phyloP scores from a whole-genome alignment of 2,888 invertebrate genomes.

The Anaspis maculata region DNA sequence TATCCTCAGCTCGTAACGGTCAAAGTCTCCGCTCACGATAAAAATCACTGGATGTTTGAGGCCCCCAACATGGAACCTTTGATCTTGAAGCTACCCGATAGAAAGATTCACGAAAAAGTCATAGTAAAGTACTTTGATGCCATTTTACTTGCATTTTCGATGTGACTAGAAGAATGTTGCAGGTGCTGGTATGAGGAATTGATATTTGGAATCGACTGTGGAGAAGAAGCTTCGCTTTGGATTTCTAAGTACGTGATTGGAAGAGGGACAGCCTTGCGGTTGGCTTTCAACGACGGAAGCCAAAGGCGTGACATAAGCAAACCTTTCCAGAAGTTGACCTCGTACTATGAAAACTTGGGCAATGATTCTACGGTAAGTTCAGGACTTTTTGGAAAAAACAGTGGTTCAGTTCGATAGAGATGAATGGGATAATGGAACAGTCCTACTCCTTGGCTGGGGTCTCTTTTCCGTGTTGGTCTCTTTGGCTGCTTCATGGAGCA shows the following conservation, averaged over 20 bases:
- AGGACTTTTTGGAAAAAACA: not conserved
- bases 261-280: constrained; percentile 29
- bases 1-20: not conserved
- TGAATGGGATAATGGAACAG: too few relatives aligned
- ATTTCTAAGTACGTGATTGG: constrained; percentile 44
- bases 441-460: too few relatives aligned
- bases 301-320: constrained; percentile 25
- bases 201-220: constrained; percentile 47
- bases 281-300: constrained; percentile 34
- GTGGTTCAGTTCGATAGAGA: not conserved
- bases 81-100: not conserved
- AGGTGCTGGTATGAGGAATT: not conserved
- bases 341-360: constrained; percentile 28
- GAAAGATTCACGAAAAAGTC: not conserved
- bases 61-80: not conserved
- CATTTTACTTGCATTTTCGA: too few relatives aligned
- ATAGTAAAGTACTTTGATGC: not conserved
- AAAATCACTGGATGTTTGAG: not conserved
- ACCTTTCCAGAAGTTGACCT: constrained; percentile 21
- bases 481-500: too few relatives aligned
- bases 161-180: too few relatives aligned
- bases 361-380: constrained; percentile 16
- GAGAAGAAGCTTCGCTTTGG: constrained; percentile 54
- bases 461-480: too few relatives aligned
- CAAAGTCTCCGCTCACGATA: not conserved